phyloP scores from a whole-genome alignment of 2,797 vertebrate genomes.

The Adelosebastes latens region DNA sequence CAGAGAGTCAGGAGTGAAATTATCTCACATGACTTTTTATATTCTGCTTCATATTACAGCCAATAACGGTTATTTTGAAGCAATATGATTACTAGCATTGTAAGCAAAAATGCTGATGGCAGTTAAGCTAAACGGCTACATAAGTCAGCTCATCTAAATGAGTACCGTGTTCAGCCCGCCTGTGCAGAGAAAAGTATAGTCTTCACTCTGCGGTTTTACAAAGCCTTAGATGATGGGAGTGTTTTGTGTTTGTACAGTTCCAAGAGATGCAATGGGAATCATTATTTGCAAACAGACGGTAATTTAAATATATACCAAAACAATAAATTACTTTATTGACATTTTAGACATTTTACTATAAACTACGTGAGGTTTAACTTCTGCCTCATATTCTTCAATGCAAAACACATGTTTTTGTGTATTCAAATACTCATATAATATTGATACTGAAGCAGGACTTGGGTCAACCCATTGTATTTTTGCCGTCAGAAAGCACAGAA shows the following conservation, averaged over 20 bases:
- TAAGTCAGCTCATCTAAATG: not conserved
- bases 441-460: not conserved
- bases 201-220: not conserved
- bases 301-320: not conserved
- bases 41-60: not conserved
- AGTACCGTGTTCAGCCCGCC: not conserved
- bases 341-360: not conserved
- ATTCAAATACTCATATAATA: not conserved
- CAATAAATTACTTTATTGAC: not conserved
- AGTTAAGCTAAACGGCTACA: not conserved
- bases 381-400: not conserved
- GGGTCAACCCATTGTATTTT: not conserved
- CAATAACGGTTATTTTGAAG: not conserved
- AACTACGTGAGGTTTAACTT: not conserved
- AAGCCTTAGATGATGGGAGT: not conserved
- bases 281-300: not conserved
- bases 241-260: not conserved
- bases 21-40: not conserved
- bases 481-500: not conserved
- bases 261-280: not conserved
- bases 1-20: conserved; percentile 36
- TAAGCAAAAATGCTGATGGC: not conserved
- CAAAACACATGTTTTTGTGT: not conserved
- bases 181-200: conserved; percentile 4
- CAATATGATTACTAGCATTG: not conserved